Conservation (phyloP, 2,113 vertebrate species). For the Ornithorhynchus anatinus region DNA sequence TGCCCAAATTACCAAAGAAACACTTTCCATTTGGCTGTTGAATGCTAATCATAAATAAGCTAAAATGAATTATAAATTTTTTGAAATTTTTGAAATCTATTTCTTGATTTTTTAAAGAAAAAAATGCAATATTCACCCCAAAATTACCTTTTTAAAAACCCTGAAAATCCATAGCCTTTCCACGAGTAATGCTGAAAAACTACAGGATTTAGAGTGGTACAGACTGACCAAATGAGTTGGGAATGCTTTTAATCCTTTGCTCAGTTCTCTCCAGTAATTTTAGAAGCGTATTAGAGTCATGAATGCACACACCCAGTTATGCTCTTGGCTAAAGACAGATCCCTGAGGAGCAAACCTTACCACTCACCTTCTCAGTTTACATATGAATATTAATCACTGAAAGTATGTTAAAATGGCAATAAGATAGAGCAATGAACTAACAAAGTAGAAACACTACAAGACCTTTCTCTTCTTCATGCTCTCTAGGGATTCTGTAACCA, state of each 20-base stretch:
- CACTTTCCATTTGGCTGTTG: too few species aligned
- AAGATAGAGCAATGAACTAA: not conserved
- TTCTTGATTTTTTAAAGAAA: too few species aligned
- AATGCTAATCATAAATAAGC: too few species aligned
- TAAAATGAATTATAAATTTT: too few species aligned
- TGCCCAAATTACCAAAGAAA: too few species aligned
- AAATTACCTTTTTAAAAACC: too few species aligned
- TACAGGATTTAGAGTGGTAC: too few species aligned
- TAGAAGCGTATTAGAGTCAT: slow-evolving; percentile 38
- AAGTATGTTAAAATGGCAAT: not conserved
- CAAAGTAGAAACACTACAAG: not conserved
- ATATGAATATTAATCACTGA: slow-evolving; percentile 3
- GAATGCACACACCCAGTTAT: not conserved
- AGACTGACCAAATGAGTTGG: slow-evolving; percentile 10
- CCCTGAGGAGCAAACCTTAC: not conserved
- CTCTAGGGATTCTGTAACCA: not conserved
- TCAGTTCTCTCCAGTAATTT: slow-evolving; percentile 31
- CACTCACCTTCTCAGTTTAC: not conserved
- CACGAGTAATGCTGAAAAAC: too few species aligned
- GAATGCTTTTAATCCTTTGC: slow-evolving; percentile 45
- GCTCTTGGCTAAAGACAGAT: slow-evolving; percentile 20
- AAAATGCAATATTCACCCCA: too few species aligned
- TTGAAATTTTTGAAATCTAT: too few species aligned
- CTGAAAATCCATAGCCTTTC: too few species aligned
- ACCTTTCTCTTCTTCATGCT: not conserved